Evolutionary conservation across 2,888 invertebrate species (phyloP), one percentile per base, ranked within the genome.

Genomic region (Laspeyria flexula): DNA sequence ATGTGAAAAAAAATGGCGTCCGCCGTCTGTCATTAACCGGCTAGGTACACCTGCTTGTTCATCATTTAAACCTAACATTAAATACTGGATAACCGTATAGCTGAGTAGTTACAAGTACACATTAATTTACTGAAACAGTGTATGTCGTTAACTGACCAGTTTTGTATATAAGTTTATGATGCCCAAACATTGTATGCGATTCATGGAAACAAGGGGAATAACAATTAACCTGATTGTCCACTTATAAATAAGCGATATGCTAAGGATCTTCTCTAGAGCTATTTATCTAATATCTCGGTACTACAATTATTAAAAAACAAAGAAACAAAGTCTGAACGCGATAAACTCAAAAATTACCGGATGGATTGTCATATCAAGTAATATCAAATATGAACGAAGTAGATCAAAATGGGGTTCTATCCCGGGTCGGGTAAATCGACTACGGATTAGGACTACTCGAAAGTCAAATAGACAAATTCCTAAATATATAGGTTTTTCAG

Each of bases 21-120:
- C 37, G 18, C 31, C 27, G 15, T 38, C 57, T 60, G 54, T 51
- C 54, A 69, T 64, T 66, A 55, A 60, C 57, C 57, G 47, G 60
- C 55, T 48, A 43, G 42, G 15, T 66, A 42, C 71, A 68, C 71
- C 67, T 66, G 67, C 60, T 29, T 46, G 34, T 33, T 34, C 46
- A 23, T 48, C 37, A 23, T 40, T 49, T n/a, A 23, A 58, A 42
- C 58, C 55, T 65, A 53, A 43, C 51, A 65, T 60, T 65, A 69
- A 49, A n/a, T 29, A 11, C 15, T 7, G 33, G 41, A 30, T 58
- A 48, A 50, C 49, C 23, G 46, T 56, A n/a, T n/a, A 45, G 23
- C 39, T 39, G 5, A 12, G 44, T 27, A 44, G 25, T 12, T 15
- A 30, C 35, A 37, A 42, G 31, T 55, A 43, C 21, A 41, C 33